Conservation (phyloP, 2,888 invertebrate genomes). For the Megamerina dolium region DNA sequence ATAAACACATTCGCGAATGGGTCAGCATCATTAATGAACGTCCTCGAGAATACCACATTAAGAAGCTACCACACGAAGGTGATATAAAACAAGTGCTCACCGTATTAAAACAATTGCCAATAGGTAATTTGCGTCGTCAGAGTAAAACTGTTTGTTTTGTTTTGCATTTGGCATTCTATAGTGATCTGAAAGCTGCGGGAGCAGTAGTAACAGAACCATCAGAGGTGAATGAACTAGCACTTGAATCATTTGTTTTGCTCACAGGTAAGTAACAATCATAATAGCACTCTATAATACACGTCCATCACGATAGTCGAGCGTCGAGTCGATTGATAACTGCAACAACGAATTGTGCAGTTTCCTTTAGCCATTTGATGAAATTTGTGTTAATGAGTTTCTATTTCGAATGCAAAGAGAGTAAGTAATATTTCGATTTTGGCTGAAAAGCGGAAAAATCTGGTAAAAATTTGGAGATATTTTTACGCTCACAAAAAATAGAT, state of each 20-base stretch:
- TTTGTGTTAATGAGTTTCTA: no score
- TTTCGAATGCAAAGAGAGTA: no score
- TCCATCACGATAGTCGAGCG: no score
- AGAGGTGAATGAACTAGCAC: slow-evolving; percentile 18
- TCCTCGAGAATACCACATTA: slow-evolving; percentile 14
- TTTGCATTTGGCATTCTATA: slow-evolving; percentile 33
- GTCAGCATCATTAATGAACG: slow-evolving; percentile 13
- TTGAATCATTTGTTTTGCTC: slow-evolving; percentile 22
- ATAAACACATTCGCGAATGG: slow-evolving; percentile 16
- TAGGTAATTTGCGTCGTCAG: slow-evolving; percentile 29
- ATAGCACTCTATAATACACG: background rate
- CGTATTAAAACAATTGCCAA: slow-evolving; percentile 30
- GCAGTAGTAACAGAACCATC: no score
- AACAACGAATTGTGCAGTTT: no score
- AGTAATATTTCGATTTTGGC: no score
- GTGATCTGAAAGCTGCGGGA: slow-evolving; percentile 30
- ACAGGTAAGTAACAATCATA: slow-evolving; percentile 23
- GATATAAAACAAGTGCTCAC: slow-evolving; percentile 22
- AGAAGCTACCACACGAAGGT: slow-evolving; percentile 24
- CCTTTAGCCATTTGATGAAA: no score
- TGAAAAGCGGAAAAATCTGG: no score
- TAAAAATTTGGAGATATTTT: no score
- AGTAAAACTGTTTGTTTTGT: slow-evolving; percentile 35
- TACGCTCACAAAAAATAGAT: no score
- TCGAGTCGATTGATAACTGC: no score